Percentiles rank a stretch among this genome's conserved stretches.
These are phyloP conservation scores for Calidris pugnax DNA, from an alignment of 2,113 vertebrate species.

Conservation along the genomic window DNA sequence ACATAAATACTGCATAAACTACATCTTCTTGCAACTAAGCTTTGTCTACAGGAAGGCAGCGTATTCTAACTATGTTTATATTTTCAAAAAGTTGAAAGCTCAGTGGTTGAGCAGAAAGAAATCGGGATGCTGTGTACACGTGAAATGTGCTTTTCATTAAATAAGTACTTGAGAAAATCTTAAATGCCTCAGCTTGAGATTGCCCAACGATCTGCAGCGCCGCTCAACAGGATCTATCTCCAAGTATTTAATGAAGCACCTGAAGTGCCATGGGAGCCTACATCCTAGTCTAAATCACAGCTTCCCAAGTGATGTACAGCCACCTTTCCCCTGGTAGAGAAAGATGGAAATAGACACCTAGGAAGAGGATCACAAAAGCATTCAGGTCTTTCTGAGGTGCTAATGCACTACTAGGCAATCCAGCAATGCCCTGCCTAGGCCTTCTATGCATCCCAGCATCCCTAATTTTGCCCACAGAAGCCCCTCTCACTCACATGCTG, in stretches of 20 bases:
- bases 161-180: background rate
- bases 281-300: background rate
- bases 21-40: slow-evolving; percentile 19
- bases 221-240: background rate
- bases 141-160: slow-evolving; percentile 9
- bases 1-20: slow-evolving; percentile 63
- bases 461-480: background rate
- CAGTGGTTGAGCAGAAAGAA: background rate
- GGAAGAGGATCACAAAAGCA: background rate
- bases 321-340: background rate
- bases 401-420: background rate
- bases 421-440: background rate
- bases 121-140: background rate
- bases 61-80: slow-evolving; percentile 26
- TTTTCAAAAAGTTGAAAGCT: slow-evolving; percentile 23
- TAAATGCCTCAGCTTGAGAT: background rate
- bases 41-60: slow-evolving; percentile 29
- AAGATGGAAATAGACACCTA: background rate
- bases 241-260: background rate
- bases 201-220: background rate
- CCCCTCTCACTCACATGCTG: rapidly evolving
- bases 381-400: background rate
- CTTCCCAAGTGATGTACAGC: background rate
- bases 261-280: background rate
- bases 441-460: background rate